Evolutionary conservation across 2,888 invertebrate species (phyloP).

Genomic region (Leptopilina drosophilae): DNA sequence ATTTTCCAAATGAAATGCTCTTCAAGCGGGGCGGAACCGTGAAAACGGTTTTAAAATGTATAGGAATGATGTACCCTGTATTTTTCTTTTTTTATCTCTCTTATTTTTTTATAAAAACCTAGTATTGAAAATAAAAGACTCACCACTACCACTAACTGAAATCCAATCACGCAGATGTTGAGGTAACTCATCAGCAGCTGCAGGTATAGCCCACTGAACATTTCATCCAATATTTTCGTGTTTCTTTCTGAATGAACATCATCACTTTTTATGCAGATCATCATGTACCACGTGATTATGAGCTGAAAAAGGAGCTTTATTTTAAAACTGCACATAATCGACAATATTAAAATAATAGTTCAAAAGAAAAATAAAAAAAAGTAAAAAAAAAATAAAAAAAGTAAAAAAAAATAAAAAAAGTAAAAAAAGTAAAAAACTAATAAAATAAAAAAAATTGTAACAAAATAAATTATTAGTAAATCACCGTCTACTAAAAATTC

Average conservation of each 20-base stretch:
- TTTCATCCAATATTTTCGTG: conserved; percentile 57
- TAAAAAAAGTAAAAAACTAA: no score
- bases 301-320: conserved; percentile 18
- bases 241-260: conserved; percentile 48
- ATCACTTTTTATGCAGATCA: conserved; percentile 43
- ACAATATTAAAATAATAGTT: neutral
- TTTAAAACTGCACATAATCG: neutral
- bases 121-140: conserved; percentile 30
- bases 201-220: conserved; percentile 59
- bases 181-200: conserved; percentile 63
- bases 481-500: no score
- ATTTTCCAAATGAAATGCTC: conserved; percentile 4
- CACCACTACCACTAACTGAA: conserved; percentile 59
- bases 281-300: conserved; percentile 16
- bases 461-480: no score
- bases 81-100: neutral
- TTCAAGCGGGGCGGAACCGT: neutral
- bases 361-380: no score
- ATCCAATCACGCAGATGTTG: conserved; percentile 69
- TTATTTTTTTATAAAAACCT: neutral
- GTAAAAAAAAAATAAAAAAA: no score
- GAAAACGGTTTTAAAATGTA: neutral
- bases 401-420: no score
- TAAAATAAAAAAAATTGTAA: no score
- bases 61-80: neutral